Percentiles rank a stretch among this genome's conserved stretches.
Conservation (phyloP, 2,797 vertebrate species). For the Chaetodon trifasciatus region DNA sequence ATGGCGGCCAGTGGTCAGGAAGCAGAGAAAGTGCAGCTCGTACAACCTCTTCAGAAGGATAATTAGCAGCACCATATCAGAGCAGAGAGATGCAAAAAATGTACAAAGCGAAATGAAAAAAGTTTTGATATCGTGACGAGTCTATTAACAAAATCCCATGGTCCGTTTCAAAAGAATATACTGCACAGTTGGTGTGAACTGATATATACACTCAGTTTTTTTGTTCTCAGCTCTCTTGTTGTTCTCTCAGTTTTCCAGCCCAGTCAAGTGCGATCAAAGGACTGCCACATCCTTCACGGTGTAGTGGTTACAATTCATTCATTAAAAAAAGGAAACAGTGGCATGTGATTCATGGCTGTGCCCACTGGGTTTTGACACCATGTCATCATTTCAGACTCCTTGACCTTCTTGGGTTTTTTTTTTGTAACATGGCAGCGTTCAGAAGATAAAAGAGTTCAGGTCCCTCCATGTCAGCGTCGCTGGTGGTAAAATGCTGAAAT, state of each 20-base stretch:
- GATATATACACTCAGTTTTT: conserved; percentile 60
- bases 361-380: conserved; percentile 34
- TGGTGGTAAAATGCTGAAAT: conserved; percentile 25
- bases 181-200: conserved; percentile 60
- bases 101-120: conserved; percentile 51
- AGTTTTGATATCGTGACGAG: conserved; percentile 35
- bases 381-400: conserved; percentile 1
- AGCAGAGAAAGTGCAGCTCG: background rate
- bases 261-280: conserved; percentile 22
- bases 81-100: conserved; percentile 56
- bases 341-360: conserved; percentile 50
- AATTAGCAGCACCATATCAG: conserved; percentile 67
- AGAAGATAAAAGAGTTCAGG: conserved; percentile 18
- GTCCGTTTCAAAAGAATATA: conserved; percentile 58
- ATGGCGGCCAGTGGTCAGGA: conserved; percentile 21
- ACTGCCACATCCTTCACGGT: conserved; percentile 24
- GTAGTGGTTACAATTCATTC: conserved; percentile 60
- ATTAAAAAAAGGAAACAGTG: conserved; percentile 31
- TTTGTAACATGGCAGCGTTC: conserved; percentile 56
- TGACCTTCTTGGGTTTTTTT: background rate
- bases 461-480: conserved; percentile 23
- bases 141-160: conserved; percentile 65
- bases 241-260: conserved; percentile 7
- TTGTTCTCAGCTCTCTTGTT: conserved; percentile 34
- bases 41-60: conserved; percentile 36